Conservation (phyloP, 2,797 vertebrate species). For the Morelia viridis region DNA sequence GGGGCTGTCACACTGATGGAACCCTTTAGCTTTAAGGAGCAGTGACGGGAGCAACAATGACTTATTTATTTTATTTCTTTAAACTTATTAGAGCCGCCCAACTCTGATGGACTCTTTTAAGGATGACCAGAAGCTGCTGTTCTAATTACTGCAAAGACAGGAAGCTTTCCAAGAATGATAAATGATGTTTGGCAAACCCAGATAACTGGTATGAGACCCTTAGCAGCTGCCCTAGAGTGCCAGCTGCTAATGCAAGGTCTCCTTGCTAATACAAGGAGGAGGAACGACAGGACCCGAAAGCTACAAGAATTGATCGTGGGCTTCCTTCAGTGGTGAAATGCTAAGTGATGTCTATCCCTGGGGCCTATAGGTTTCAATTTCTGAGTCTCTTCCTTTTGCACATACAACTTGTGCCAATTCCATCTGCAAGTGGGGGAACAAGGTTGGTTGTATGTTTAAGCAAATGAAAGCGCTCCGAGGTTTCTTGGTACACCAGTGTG, state of each 20-base stretch:
- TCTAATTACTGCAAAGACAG: background rate
- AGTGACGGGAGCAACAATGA: background rate
- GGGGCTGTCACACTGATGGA: background rate
- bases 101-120: background rate
- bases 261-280: background rate
- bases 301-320: background rate
- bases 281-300: background rate
- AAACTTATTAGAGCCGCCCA: background rate
- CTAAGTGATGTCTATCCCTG: background rate
- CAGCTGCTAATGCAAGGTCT: background rate
- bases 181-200: background rate
- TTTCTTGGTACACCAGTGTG: conserved; percentile 42
- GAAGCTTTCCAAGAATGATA: background rate
- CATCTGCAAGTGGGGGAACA: background rate
- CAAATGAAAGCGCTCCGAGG: conserved; percentile 58
- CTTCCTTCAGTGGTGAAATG: background rate
- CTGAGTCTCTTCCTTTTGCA: background rate
- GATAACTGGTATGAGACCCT: background rate
- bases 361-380: background rate
- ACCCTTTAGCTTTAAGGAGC: background rate
- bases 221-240: background rate
- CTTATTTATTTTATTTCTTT: background rate
- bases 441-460: conserved; percentile 59
- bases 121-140: background rate
- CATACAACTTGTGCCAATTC: background rate